Evolutionary conservation across 2,888 invertebrate species (phyloP), one percentile per base, ranked within the genome.

Genomic region (Seladonia tumulorum): DNA sequence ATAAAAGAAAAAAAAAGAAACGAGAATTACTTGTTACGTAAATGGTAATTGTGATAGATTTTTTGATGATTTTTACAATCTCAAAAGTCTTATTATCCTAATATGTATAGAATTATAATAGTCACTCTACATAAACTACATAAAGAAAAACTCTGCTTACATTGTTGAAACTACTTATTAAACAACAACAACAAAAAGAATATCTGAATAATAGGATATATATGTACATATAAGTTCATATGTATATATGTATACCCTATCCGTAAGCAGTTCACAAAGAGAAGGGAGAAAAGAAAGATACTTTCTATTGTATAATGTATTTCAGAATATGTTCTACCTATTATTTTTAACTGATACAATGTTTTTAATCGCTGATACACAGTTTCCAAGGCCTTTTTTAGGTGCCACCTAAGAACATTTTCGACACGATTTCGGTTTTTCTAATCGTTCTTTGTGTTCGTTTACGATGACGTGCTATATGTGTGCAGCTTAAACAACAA

Each of bases 31-130:
- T 94, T 94, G 94, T 95, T 94, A 94, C 94, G 94, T 95, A 94
- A 94, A 95, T 94, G 94, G 95, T 95, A 94, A 96, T 96, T 96
- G 96, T 96, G 96, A 96, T 96, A 96, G 96, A 96, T 96, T 96
- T 96, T 96, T 96, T 96, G 96, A 96, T 96, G 96, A 96, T 96
- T 96, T 96, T 96, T 96, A 96, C 96, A 96, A 96, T 96, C 96
- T 96, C 96, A 96, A 95, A 95, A 95, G 94, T 95, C 95, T 95
- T 94, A 95, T 95, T 94, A 95, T 95, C 94, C 94, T 95, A 95
- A 95, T 93, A 95, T 95, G 93, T 95, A 95, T 95, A 95, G 94
- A 94, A 94, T 92, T 95, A 94, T 94, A 82, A 94, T 95, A 95
- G 94, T 94, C 94, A 94, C 94, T 94, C 94, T 95, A 66, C 66